These are phyloP conservation scores for Datnioides undecimradiatus DNA, from an alignment of 2,113 vertebrate species.

Conservation along the genomic window DNA sequence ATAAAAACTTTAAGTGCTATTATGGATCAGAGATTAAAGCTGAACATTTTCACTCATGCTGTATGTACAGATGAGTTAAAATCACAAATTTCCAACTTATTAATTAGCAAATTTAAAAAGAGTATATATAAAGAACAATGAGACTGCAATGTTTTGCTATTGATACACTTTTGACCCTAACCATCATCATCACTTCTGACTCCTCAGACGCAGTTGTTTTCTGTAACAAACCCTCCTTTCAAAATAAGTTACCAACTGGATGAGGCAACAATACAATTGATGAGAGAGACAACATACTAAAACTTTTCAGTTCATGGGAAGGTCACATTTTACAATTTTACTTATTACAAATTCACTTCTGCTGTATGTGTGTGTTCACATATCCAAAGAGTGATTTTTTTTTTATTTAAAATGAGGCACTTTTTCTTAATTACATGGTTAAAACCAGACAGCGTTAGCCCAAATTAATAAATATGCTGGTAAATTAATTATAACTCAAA, in stretches of 20 bases:
- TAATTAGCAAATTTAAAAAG: neutral
- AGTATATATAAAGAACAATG: neutral
- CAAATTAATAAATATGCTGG: neutral
- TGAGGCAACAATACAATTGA: conserved; percentile 3
- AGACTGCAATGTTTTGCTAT: neutral
- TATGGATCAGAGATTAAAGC: neutral
- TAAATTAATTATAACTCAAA: conserved; percentile 9
- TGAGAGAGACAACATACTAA: neutral
- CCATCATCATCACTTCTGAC: conserved; percentile 4
- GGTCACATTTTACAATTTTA: no score
- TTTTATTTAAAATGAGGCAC: neutral
- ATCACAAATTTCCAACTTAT: neutral
- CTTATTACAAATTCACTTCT: no score
- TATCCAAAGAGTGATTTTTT: no score
- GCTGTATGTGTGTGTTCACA: no score
- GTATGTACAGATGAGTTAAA: neutral
- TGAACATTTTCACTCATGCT: no score
- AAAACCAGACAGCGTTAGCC: neutral
- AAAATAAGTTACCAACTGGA: conserved; percentile 18
- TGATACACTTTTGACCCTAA: conserved; percentile 8
- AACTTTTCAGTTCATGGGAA: neutral
- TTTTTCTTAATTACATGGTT: neutral
- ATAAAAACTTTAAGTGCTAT: neutral
- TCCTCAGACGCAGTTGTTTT: conserved; percentile 47
- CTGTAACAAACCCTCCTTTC: conserved; percentile 39